A percentile compares a stretch with the other conserved stretches of the same genome.
phyloP scores from a whole-genome alignment of 2,797 vertebrate genomes.

The Centropyge bicolor region DNA sequence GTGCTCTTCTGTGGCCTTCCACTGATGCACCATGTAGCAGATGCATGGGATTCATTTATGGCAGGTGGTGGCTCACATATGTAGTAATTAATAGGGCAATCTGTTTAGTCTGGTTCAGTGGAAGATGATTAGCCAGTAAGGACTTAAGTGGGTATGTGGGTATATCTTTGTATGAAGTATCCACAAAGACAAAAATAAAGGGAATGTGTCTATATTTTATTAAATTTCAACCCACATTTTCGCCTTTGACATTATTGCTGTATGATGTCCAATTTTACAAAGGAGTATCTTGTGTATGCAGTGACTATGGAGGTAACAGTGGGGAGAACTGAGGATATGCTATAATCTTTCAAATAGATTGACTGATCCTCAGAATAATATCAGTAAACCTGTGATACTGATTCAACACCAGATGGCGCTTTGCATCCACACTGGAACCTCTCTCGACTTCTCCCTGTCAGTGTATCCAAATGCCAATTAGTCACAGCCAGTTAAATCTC shows the following conservation, averaged over 20 bases:
- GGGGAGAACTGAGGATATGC: not conserved
- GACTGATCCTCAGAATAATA: not conserved
- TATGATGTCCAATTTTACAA: too few species aligned
- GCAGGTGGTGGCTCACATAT: not conserved
- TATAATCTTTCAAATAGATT: not conserved
- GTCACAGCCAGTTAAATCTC: not conserved
- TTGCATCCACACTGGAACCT: not conserved
- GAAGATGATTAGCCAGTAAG: too few species aligned
- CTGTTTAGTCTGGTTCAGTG: too few species aligned
- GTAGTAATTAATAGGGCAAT: too few species aligned
- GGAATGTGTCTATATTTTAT: too few species aligned
- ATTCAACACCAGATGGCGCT: slow-evolving; percentile 62
- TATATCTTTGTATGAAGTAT: too few species aligned
- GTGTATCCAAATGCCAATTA: slow-evolving; percentile 6
- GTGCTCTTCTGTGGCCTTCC: not conserved
- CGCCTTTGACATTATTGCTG: too few species aligned
- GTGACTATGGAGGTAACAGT: too few species aligned
- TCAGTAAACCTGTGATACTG: not conserved
- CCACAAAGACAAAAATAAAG: too few species aligned
- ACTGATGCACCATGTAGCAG: not conserved
- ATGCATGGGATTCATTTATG: not conserved
- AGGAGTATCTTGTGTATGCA: not conserved
- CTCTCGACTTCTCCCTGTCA: not conserved
- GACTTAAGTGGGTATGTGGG: too few species aligned
- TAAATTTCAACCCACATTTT: too few species aligned